Evolutionary conservation across 2,113 vertebrate genomes (phyloP), one percentile per base, ranked within the genome.

Genomic region (Phyllopteryx taeniolatus): DNA sequence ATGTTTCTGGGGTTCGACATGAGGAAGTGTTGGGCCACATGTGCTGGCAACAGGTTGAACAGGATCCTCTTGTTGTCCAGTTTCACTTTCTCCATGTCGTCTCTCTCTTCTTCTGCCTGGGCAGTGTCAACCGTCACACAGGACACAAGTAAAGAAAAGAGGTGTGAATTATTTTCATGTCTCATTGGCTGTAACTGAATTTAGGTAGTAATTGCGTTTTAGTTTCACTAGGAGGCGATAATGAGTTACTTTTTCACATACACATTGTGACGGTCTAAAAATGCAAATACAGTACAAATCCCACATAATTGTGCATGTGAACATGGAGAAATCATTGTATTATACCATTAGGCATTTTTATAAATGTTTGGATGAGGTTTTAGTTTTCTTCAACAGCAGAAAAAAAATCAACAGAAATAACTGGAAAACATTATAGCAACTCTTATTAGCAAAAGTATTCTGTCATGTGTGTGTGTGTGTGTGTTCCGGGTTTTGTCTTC

Each of bases 1-100:
- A 99, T 99, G 86, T 98, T 99, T 73, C 97, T 93, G 78, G 98
- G 98, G 84, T 99, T 99, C 56, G 98, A 99, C 94, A 97, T 95
- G 66, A 99, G 95, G 90, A 99, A 99, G 84, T 99, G 98, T 79
- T 99, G 96, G 46, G 98, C 97, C 44, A 99, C 98, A 1, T 99
- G 98, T 57, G 96, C 97, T 0, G 97, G 97, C 75, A 99, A 92
- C 59, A 99, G 91, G 86, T 99, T 99, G 88, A 99, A 99, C 75
- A 99, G 94, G 87, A 99, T 99, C 86, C 98, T 93, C 87, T 98
- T 98, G 83, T 99, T 99, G 88, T 99, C 98, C 88, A 99, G 86
- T 83, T 99, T 99, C 70, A 99, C 98, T 77, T 91, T 94, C 79
- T 99, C 97, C 98, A 99, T 99, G 88, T 98, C 98, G 5, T 94